Percentiles rank a stretch among this genome's conserved stretches.
These are phyloP conservation scores for Smutsia temminckii DNA, from an alignment of 2,797 vertebrate species.

Conservation along the genomic window DNA sequence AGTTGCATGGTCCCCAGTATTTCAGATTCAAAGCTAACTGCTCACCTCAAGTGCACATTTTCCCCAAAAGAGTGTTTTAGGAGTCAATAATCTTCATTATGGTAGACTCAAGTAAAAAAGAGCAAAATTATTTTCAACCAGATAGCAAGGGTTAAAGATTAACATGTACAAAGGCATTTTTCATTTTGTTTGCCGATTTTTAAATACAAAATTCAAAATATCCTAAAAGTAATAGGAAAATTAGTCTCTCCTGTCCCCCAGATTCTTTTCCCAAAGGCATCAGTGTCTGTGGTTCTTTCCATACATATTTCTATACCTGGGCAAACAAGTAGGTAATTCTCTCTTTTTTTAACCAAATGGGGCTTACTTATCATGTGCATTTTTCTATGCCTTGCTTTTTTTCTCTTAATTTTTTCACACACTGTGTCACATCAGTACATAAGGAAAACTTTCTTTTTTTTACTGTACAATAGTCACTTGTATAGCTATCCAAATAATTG, in stretches of 20 bases:
- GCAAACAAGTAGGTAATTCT: not conserved
- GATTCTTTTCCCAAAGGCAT: not conserved
- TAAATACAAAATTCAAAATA: slow-evolving; percentile 6
- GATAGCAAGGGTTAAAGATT: not conserved
- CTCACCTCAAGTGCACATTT: not conserved
- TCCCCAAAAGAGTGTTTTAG: not conserved
- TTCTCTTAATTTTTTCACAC: not conserved
- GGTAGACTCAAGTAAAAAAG: not conserved
- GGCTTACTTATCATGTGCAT: not conserved
- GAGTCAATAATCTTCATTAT: not conserved
- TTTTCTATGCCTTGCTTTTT: not conserved
- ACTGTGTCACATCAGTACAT: not conserved
- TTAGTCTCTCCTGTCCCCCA: not conserved
- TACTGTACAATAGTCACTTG: not conserved
- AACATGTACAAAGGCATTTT: not conserved
- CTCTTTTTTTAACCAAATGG: not conserved
- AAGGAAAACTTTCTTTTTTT: not conserved
- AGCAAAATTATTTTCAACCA: not conserved
- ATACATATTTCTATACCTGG: not conserved
- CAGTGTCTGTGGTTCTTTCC: not conserved
- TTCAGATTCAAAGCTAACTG: not conserved
- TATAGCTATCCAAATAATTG: not conserved
- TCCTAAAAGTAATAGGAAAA: not conserved
- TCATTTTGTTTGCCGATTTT: not conserved
- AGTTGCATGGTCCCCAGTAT: not conserved